A percentile compares a stretch with the other conserved stretches of the same genome.
Evolutionary conservation across 1,140 invertebrate species (phyloP).

Genomic region (Drosophila lowei): DNA sequence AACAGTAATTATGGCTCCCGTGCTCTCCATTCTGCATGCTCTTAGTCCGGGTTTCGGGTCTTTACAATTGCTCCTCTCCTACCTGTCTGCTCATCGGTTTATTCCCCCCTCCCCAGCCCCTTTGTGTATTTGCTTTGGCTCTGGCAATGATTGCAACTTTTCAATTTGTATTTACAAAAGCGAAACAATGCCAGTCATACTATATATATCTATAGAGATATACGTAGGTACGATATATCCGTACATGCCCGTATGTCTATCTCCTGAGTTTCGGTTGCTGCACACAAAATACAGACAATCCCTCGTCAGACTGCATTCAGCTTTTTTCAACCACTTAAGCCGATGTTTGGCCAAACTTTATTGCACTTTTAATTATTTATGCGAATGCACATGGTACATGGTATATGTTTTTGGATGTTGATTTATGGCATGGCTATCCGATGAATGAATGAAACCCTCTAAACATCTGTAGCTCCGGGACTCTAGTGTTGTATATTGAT

Average conservation of each 20-base stretch:
- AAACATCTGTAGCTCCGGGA: too few relatives aligned
- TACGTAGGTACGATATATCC: background rate
- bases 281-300: conserved; percentile 24
- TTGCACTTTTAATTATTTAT: too few relatives aligned
- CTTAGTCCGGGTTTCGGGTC: conserved; percentile 6
- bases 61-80: conserved; percentile 18
- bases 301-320: background rate
- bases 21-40: conserved; percentile 14
- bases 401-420: too few relatives aligned
- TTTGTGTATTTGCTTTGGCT: conserved; percentile 46
- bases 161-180: conserved; percentile 56
- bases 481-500: too few relatives aligned
- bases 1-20: conserved; percentile 63
- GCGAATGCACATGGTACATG: too few relatives aligned
- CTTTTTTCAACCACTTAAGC: conserved; percentile 23
- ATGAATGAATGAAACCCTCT: too few relatives aligned
- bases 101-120: background rate
- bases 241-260: conserved; percentile 1
- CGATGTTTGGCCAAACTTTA: conserved; percentile 5
- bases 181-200: conserved; percentile 40
- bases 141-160: conserved; percentile 57
- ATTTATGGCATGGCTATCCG: too few relatives aligned
- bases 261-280: conserved; percentile 7
- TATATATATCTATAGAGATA: conserved; percentile 32
- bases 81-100: conserved; percentile 39